phyloP scores from a whole-genome alignment of 2,113 vertebrate species.

The Leptocoma aspasia region DNA sequence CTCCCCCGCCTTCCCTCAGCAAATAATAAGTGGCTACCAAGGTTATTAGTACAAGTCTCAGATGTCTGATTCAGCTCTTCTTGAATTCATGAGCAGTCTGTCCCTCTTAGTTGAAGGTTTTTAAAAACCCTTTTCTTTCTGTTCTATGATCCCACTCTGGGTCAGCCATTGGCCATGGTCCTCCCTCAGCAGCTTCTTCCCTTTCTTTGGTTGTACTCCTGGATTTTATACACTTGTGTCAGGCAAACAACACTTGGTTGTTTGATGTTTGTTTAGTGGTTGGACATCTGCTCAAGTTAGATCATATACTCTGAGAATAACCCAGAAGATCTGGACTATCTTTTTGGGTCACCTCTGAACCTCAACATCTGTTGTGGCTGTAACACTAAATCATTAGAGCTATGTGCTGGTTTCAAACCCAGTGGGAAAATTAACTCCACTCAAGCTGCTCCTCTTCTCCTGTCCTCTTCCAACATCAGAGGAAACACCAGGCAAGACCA shows the following conservation, averaged over 20 bases:
- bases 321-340: neutral
- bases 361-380: neutral
- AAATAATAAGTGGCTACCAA: neutral
- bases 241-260: neutral
- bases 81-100: neutral
- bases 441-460: neutral
- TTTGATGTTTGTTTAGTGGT: neutral
- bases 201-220: neutral
- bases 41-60: neutral
- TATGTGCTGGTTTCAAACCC: neutral
- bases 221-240: neutral
- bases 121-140: neutral
- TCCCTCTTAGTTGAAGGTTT: neutral
- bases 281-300: neutral
- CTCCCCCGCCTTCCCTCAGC: neutral
- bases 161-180: neutral
- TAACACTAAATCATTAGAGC: neutral
- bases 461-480: neutral
- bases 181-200: neutral
- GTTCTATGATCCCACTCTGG: neutral
- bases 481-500: neutral
- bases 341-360: neutral
- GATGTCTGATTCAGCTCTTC: neutral
- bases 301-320: neutral
- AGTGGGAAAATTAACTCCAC: neutral